Evolutionary conservation across 2,888 invertebrate genomes (phyloP).

Genomic region (Eupithecia centaureata): DNA sequence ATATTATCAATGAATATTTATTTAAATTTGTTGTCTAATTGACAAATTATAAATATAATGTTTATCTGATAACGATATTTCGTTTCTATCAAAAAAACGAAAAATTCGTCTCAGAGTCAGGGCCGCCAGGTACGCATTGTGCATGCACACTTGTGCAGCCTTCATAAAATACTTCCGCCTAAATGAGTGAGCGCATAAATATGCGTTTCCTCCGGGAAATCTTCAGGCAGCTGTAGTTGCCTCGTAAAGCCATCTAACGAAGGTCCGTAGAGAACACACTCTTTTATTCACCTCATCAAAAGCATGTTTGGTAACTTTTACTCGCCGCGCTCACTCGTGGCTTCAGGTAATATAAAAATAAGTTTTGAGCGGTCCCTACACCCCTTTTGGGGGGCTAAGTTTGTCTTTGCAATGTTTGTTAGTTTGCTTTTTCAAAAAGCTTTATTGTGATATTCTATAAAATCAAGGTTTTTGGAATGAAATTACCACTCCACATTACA

Average conservation of each 20-base stretch:
- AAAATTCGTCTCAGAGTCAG: background rate
- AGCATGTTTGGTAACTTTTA: constrained; percentile 26
- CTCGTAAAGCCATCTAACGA: constrained; percentile 71
- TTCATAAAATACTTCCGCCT: constrained; percentile 58
- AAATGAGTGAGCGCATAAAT: constrained; percentile 74
- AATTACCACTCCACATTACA: no score
- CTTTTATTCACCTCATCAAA: constrained; percentile 36
- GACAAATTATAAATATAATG: no score
- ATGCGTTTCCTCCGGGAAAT: constrained; percentile 79
- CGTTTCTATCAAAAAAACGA: no score
- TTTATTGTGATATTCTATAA: no score
- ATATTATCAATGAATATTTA: no score
- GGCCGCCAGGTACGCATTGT: background rate
- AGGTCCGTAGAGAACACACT: constrained; percentile 52
- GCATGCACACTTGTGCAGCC: background rate
- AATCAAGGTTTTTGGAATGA: no score
- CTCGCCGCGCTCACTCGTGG: constrained; percentile 15
- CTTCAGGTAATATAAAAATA: constrained; percentile 3
- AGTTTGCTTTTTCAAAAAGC: background rate
- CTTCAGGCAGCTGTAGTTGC: constrained; percentile 67
- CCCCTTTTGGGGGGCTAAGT: no score
- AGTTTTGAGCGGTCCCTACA: constrained; percentile 6
- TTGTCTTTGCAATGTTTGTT: no score
- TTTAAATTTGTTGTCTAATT: no score
- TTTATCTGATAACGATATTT: no score